Base-by-base conservation (phyloP, 2,113 vertebrate genomes). In the Dunckerocampus dactyliophorus region DNA sequence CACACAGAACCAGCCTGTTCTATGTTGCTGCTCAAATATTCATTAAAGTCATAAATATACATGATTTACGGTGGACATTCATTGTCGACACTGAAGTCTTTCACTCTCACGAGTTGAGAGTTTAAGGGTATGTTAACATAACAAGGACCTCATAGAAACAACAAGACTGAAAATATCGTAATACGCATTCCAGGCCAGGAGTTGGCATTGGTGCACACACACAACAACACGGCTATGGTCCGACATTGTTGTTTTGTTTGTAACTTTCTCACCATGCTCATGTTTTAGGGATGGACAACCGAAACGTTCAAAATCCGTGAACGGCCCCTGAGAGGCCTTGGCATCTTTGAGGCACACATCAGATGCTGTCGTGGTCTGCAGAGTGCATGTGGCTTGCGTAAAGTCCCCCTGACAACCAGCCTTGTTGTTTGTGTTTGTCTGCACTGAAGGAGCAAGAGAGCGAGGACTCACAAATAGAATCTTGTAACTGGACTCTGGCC, bases 391-490 rank as follows among this genome's bases (percentile, higher is more conserved):
- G n/a, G 34, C 53, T 55, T 55, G 11, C 34, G 14, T 56, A 37
- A 54, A 54, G 16, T 19, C 16, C 28, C 12, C 54, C 37, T 39
- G 54, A 56, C 34, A 14, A 56, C 54, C 34, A 42, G 12, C 2
- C 12, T 21, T 42, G 54, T 56, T 56, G 34, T 39, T 52, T 50
- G 17, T 46, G 50, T 17, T 76, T 66, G 67, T 47, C 59, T 63
- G 50, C 64, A 3, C 20, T 61, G 15, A 50, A 65, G 20, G 24
- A 28, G 24, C 2, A 5, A 39, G 37, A 42, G 39, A 42, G 1
- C 47, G 17, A 63, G 17, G 15, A 55, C 34, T 59, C 48, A 69
- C 34, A 80, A 79, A 78, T 56, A 78, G 48, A 39, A 67, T 63
- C 24, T 45, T 39, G 59, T 77, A 68, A 28, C 57, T 66, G 13